Evolutionary conservation across 53 echinoderm and acorn worm species (phyloP).

Genomic region (Hippasteria phrygiana): DNA sequence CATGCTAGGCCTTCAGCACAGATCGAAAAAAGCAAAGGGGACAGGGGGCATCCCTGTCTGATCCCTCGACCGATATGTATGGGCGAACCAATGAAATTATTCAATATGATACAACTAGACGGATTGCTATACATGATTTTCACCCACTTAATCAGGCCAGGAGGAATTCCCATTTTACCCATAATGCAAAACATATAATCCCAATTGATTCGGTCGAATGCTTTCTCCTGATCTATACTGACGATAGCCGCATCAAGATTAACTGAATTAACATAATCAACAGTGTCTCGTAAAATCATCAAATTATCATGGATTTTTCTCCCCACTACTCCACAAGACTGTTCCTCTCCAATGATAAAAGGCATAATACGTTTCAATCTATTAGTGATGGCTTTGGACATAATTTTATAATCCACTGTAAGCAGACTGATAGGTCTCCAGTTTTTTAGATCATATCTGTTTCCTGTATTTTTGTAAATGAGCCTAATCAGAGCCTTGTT

Average conservation of each 20-base stretch:
- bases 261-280: not conserved
- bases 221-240: constrained; percentile 27
- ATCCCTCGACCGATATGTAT: not conserved
- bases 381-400: constrained; percentile 31
- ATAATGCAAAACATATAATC: not conserved
- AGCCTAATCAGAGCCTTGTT: constrained; percentile 11
- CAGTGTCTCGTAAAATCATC: not conserved
- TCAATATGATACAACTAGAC: not conserved
- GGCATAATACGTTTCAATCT: not conserved
- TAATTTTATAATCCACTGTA: constrained; percentile 33
- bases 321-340: not conserved
- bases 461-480: constrained; percentile 8
- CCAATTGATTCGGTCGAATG: constrained; percentile 23
- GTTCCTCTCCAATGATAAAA: constrained; percentile 18
- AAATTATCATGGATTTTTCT: constrained; percentile 34
- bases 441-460: constrained; percentile 7
- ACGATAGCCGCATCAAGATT: not conserved
- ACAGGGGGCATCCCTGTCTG: constrained; percentile 1
- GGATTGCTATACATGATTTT: constrained; percentile 9
- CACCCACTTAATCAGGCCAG: constrained; percentile 4
- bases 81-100: constrained; percentile 2
- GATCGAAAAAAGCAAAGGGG: not conserved
- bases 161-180: not conserved
- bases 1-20: constrained; percentile 3
- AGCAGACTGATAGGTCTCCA: constrained; percentile 28